Evolutionary conservation across 1,140 invertebrate species (phyloP), one percentile per base, ranked within the genome.

Genomic region (Helicoverpa armigera): DNA sequence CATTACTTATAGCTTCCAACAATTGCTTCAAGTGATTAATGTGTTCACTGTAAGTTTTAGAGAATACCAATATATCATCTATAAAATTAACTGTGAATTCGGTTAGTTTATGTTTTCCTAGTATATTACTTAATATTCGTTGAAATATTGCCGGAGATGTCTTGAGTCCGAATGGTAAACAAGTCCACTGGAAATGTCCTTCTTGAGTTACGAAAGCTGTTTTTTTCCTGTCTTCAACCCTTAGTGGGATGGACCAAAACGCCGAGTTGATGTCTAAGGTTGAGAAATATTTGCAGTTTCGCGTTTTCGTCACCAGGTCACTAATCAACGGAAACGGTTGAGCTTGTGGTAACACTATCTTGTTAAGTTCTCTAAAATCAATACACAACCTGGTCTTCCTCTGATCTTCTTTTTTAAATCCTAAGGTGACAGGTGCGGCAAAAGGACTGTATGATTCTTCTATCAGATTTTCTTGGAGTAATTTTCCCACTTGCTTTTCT

Each of bases 381-480:
- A 31, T 31, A 4, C 31, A 69, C 23, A 69, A 11, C 35, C 65
- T 43, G 1, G 43, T 3, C 23, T 51, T 69, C 51, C 16, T 69
- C 2, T 69, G 18, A 18, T 69, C 65, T 50, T 48, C 65, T 69
- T 69, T 69, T 51, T 69, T 69, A 69, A 51, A 69, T 1, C 43
- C 65, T 9, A 69, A 9, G 3, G n/a, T 51, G 2, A 69, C 65
- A 18, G 65, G 65, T 5, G 48, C 65, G 10, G 65, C 65, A 48
- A 69, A 69, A 51, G 65, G 43, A 51, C 65, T 69, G 16, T 73
- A 73, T 12, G 70, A 73, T 73, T 73, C 70, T 56, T 56, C 70
- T 31, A 73, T 73, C 2, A 31, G 2, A 31, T 31, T 31, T 31
- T 31, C 4, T 4, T 31, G 2, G 4, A 31, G 31, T 31, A 31